phyloP scores from a whole-genome alignment of 1,140 invertebrate genomes.

The Pararge aegeria region DNA sequence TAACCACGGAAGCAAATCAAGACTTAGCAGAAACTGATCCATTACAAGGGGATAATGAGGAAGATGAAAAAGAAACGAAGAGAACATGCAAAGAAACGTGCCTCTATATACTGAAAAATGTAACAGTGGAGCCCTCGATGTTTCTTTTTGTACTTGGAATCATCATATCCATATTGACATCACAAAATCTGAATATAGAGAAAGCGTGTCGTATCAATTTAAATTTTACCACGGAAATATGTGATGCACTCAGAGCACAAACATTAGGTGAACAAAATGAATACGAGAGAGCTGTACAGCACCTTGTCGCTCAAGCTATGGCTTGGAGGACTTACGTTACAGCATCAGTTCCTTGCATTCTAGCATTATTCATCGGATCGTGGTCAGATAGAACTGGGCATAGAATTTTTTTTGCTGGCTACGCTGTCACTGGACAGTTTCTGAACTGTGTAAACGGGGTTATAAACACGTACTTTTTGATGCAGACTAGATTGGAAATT shows the following conservation, averaged over 20 bases:
- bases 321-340: slow-evolving; percentile 53
- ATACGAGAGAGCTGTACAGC: slow-evolving; percentile 58
- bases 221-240: slow-evolving; percentile 59
- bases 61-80: slow-evolving; percentile 23
- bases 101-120: slow-evolving; percentile 37
- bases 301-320: slow-evolving; percentile 45
- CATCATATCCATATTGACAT: slow-evolving; percentile 46
- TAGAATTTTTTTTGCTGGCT: slow-evolving; percentile 79
- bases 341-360: slow-evolving; percentile 78
- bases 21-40: slow-evolving; percentile 54
- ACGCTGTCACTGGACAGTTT: slow-evolving; percentile 56
- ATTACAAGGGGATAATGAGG: slow-evolving; percentile 36
- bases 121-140: slow-evolving; percentile 64
- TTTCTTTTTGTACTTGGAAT: slow-evolving; percentile 43
- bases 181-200: slow-evolving; percentile 63
- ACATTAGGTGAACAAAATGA: slow-evolving; percentile 44
- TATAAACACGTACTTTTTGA: slow-evolving; percentile 70
- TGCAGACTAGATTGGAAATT: slow-evolving; percentile 45
- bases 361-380: slow-evolving; percentile 82
- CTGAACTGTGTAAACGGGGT: slow-evolving; percentile 68
- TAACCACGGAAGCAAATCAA: slow-evolving; percentile 1
- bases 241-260: slow-evolving; percentile 50
- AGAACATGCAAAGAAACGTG: slow-evolving; percentile 36
- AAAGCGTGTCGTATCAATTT: slow-evolving; percentile 68
- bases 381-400: slow-evolving; percentile 79